A percentile compares a stretch with the other conserved stretches of the same genome.
phyloP scores from a whole-genome alignment of 2,113 vertebrate species.

The Pimephales promelas region DNA sequence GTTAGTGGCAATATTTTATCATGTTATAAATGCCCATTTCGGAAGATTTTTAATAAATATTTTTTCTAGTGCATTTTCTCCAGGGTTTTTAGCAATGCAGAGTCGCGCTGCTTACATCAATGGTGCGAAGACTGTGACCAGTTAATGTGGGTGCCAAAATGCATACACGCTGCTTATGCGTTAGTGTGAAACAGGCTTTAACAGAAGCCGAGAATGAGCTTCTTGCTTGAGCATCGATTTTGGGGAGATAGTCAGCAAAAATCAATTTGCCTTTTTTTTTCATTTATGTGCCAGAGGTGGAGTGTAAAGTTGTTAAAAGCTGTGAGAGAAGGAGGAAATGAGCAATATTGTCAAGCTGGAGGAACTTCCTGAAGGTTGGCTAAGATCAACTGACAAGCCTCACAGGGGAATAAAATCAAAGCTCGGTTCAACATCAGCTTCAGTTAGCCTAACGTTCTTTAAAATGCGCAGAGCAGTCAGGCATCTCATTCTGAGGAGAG shows the following conservation, averaged over 20 bases:
- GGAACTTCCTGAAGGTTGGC: slow-evolving; percentile 50
- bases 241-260: slow-evolving; percentile 25
- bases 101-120: not conserved
- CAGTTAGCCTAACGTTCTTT: slow-evolving; percentile 49
- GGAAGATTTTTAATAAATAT: not conserved
- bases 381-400: slow-evolving; percentile 49
- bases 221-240: slow-evolving; percentile 26
- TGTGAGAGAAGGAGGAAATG: slow-evolving; percentile 39
- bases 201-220: slow-evolving; percentile 28
- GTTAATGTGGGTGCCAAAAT: slow-evolving; percentile 12
- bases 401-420: slow-evolving; percentile 48
- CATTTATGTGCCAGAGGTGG: slow-evolving; percentile 30
- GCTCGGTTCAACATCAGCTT: slow-evolving; percentile 44
- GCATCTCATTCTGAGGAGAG: slow-evolving; percentile 57
- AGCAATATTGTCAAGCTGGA: slow-evolving; percentile 52
- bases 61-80: not conserved
- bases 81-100: slow-evolving; percentile 2
- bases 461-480: slow-evolving; percentile 55
- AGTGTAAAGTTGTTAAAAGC: slow-evolving; percentile 34
- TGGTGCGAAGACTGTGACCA: not conserved
- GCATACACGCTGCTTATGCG: not conserved
- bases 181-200: slow-evolving; percentile 23
- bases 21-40: not conserved
- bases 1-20: not conserved
- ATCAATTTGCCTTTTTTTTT: slow-evolving; percentile 28